Evolutionary conservation across 2,888 invertebrate genomes (phyloP).

Genomic region (Hesperia comma): DNA sequence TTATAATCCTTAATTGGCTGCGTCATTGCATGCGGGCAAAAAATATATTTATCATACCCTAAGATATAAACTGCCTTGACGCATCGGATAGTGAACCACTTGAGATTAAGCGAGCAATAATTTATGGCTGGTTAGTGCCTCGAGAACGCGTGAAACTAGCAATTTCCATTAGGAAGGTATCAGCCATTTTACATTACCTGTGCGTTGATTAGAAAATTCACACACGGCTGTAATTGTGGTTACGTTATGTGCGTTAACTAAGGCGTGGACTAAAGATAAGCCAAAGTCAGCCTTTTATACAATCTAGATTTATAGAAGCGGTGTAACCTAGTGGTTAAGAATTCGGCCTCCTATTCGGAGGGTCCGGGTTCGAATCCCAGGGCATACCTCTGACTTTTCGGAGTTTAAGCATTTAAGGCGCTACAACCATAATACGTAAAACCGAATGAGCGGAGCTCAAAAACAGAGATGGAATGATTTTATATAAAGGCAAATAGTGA

Average conservation of each 20-base stretch:
- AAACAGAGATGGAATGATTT: no score
- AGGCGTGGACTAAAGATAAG: not conserved
- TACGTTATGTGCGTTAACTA: slow-evolving; percentile 3
- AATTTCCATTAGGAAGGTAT: slow-evolving; percentile 36
- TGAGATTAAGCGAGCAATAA: slow-evolving; percentile 35
- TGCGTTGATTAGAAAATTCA: slow-evolving; percentile 37
- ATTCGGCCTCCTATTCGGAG: no score
- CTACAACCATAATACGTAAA: no score
- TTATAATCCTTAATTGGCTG: not conserved
- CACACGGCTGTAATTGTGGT: slow-evolving; percentile 27
- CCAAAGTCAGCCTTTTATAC: no score
- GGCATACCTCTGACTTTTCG: no score
- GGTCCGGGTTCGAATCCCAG: no score
- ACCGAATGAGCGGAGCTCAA: no score
- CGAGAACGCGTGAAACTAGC: slow-evolving; percentile 36
- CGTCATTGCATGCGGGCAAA: not conserved
- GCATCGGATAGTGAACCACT: slow-evolving; percentile 25
- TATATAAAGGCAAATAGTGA: no score
- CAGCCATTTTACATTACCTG: slow-evolving; percentile 35
- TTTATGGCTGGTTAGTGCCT: slow-evolving; percentile 33
- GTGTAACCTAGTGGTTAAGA: no score
- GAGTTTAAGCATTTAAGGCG: no score
- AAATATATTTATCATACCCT: slow-evolving; percentile 20
- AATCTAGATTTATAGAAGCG: no score
- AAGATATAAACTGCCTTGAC: slow-evolving; percentile 21